A percentile compares a stretch with the other conserved stretches of the same genome.
Conservation (phyloP, 1,140 invertebrate genomes). For the Reticulitermes speratus region DNA sequence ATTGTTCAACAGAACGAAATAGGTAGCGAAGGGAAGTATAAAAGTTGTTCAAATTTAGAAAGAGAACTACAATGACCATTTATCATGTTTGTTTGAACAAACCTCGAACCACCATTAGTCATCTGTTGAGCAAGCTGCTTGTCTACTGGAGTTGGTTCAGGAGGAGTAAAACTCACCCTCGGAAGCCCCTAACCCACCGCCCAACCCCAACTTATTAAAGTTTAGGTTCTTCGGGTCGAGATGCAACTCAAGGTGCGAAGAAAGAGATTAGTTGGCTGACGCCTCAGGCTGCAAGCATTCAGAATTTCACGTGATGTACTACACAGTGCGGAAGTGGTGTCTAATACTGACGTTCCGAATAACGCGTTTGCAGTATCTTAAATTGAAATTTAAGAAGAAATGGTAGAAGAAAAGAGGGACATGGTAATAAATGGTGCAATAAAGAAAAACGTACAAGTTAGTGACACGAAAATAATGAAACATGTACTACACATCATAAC, state of each 20-base stretch:
- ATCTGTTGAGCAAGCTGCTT: conserved; percentile 9
- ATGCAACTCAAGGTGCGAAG: not conserved
- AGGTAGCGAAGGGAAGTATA: not conserved
- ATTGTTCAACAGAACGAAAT: not conserved
- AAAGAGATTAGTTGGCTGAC: not conserved
- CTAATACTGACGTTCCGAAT: not conserved
- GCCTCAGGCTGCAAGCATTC: not conserved
- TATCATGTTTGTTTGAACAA: conserved; percentile 8
- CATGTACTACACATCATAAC: not conserved
- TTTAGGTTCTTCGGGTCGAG: not conserved
- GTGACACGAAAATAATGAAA: not conserved
- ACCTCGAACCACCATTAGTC: not conserved
- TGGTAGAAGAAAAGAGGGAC: not conserved
- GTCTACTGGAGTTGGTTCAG: not conserved
- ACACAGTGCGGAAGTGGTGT: not conserved
- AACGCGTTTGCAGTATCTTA: not conserved
- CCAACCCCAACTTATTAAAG: not conserved
- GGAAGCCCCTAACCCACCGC: not conserved
- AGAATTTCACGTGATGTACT: not conserved
- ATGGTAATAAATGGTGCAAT: not conserved
- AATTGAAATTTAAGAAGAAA: not conserved
- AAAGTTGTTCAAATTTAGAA: not conserved
- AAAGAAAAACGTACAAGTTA: not conserved
- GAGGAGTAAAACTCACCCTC: too few species aligned
- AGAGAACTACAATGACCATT: not conserved